Conservation (phyloP, 1,140 invertebrate species). For the Elymnias hypermnestra region DNA sequence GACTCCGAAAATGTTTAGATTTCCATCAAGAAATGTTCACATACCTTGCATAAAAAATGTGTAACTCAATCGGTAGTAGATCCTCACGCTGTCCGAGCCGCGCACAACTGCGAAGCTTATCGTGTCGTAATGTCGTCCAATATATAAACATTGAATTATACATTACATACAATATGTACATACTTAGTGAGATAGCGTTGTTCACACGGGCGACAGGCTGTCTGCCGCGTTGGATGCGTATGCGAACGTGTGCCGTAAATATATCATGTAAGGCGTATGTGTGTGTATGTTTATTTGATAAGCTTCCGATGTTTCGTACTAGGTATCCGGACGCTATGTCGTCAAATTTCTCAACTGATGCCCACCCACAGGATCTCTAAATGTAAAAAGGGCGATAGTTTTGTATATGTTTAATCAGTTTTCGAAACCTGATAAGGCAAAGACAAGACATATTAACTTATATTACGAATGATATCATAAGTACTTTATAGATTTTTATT, state of each 20-base stretch:
- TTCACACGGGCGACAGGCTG: slow-evolving; percentile 71
- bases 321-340: slow-evolving; percentile 63
- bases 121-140: slow-evolving; percentile 38
- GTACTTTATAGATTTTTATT: too few species aligned
- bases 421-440: too few species aligned
- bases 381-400: slow-evolving; percentile 16
- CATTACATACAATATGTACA: slow-evolving; percentile 53
- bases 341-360: slow-evolving; percentile 50
- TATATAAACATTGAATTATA: slow-evolving; percentile 64
- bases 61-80: slow-evolving; percentile 33
- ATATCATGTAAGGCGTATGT: slow-evolving; percentile 47
- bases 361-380: slow-evolving; percentile 43
- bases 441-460: too few species aligned
- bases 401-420: too few species aligned
- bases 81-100: slow-evolving; percentile 19
- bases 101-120: slow-evolving; percentile 42
- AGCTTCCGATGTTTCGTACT: slow-evolving; percentile 68
- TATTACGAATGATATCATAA: too few species aligned
- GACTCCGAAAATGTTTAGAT: slow-evolving; percentile 43
- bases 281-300: slow-evolving; percentile 67
- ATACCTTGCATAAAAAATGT: slow-evolving; percentile 25
- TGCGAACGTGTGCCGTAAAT: slow-evolving; percentile 57
- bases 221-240: slow-evolving; percentile 55
- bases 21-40: slow-evolving; percentile 40
- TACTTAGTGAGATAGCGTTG: slow-evolving; percentile 63